Evolutionary conservation across 1,140 invertebrate genomes (phyloP).

Genomic region (Drosophila jambulina): DNA sequence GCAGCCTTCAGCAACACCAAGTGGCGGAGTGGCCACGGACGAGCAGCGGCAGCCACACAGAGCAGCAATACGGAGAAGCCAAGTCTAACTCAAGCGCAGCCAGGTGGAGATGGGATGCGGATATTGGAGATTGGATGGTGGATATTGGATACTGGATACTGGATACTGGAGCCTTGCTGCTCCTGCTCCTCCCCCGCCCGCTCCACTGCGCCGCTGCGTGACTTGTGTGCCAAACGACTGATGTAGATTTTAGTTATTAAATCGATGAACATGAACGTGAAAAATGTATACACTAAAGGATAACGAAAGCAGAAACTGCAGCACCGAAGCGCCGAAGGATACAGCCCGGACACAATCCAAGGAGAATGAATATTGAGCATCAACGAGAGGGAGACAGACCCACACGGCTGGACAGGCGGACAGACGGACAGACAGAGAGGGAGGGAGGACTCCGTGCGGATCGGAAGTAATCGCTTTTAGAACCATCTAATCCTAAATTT

Average conservation of each 20-base stretch:
- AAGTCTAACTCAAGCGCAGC: constrained; percentile 10
- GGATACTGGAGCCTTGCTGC: not conserved
- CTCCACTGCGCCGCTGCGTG: constrained; percentile 54
- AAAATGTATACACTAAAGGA: constrained; percentile 26
- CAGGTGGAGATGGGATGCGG: not conserved
- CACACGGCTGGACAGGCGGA: not conserved
- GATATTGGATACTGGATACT: not conserved
- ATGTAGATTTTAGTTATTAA: constrained; percentile 83
- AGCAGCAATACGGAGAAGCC: constrained; percentile 14
- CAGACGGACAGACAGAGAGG: too few relatives aligned
- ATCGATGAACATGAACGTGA: constrained; percentile 50
- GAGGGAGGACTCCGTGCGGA: not conserved
- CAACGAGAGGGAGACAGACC: constrained; percentile 23
- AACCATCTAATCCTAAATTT: constrained; percentile 40
- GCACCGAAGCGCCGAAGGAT: constrained; percentile 1
- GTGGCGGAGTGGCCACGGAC: not conserved
- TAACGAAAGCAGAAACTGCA: constrained; percentile 21
- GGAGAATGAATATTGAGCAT: not conserved
- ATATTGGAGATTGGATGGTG: not conserved
- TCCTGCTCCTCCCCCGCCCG: not conserved
- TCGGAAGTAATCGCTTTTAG: constrained; percentile 23
- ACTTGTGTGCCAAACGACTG: constrained; percentile 85
- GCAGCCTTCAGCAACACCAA: constrained; percentile 10
- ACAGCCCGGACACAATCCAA: not conserved
- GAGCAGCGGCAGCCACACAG: not conserved